Evolutionary conservation across 64 coral and sea anemone species (phyloP).

Genomic region (Dendronephthya gigantea): DNA sequence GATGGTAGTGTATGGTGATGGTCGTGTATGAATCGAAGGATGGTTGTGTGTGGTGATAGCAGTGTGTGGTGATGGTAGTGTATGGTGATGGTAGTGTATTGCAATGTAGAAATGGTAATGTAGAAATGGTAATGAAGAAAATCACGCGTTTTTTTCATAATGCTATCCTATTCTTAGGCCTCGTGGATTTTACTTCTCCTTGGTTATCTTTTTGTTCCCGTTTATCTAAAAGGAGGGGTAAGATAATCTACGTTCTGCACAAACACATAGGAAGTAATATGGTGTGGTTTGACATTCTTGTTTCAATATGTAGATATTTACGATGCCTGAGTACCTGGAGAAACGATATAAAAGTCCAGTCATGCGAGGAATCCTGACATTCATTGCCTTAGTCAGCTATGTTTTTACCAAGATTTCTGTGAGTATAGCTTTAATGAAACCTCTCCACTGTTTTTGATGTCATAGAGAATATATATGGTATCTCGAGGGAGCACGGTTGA

Average conservation of each 20-base stretch:
- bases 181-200: conserved; percentile 67
- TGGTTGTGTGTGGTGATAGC: background rate
- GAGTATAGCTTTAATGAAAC: conserved; percentile 30
- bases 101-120: conserved; percentile 65
- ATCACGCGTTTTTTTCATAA: background rate
- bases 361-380: conserved; percentile 60
- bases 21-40: conserved; percentile 78
- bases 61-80: background rate
- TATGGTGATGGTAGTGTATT: background rate
- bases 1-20: conserved; percentile 64
- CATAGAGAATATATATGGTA: background rate
- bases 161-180: conserved; percentile 24
- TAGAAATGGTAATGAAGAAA: background rate
- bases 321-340: conserved; percentile 85
- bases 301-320: conserved; percentile 51
- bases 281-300: no score
- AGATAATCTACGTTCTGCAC: background rate
- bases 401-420: conserved; percentile 86
- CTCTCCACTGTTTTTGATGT: no score
- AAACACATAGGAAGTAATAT: background rate
- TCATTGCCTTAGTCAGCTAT: conserved; percentile 67
- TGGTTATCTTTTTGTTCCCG: conserved; percentile 64
- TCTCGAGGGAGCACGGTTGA: background rate
- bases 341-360: conserved; percentile 75
- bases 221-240: conserved; percentile 65